A percentile compares a stretch with the other conserved stretches of the same genome.
These are phyloP conservation scores for Melanotaenia parkinsoni DNA, from an alignment of 2,797 vertebrate genomes.

Conservation along the genomic window DNA sequence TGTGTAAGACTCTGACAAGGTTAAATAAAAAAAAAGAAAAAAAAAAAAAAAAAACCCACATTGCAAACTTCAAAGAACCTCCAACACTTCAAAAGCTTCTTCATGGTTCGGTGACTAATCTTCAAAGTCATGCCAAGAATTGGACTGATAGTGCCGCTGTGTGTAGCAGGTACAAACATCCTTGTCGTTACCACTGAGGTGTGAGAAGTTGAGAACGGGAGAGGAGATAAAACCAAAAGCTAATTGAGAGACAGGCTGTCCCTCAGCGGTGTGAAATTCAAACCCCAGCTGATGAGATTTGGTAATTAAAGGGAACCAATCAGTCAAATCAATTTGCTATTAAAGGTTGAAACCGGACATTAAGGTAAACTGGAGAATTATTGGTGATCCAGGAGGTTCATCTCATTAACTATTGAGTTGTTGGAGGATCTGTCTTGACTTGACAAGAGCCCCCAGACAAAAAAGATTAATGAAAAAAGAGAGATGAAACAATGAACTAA, in stretches of 20 bases:
- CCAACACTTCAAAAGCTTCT: slow-evolving; percentile 73
- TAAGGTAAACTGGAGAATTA: slow-evolving; percentile 62
- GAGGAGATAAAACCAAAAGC: slow-evolving; percentile 64
- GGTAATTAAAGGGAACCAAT: slow-evolving; percentile 75
- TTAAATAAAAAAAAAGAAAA: slow-evolving; percentile 20
- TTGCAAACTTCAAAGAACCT: slow-evolving; percentile 69
- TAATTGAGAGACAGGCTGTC: slow-evolving; percentile 81
- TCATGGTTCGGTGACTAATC: slow-evolving; percentile 68
- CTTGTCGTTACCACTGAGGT: slow-evolving; percentile 58
- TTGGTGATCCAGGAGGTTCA: slow-evolving; percentile 49
- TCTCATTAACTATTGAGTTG: slow-evolving; percentile 13
- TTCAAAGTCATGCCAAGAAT: slow-evolving; percentile 73
- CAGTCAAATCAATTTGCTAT: slow-evolving; percentile 69
- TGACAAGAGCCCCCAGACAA: too few relatives aligned
- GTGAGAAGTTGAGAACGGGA: slow-evolving; percentile 61
- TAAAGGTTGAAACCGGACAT: slow-evolving; percentile 63
- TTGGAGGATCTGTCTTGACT: slow-evolving; percentile 17
- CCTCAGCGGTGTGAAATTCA: slow-evolving; percentile 55
- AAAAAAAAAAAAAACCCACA: slow-evolving; percentile 17
- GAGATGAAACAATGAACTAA: too few relatives aligned
- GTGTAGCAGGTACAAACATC: slow-evolving; percentile 71
- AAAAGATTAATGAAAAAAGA: too few relatives aligned
- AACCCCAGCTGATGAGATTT: slow-evolving; percentile 64
- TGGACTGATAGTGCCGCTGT: slow-evolving; percentile 63
- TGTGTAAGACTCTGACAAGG: slow-evolving; percentile 46